Base-by-base conservation (phyloP, 2,888 invertebrate species). In the Eupsilia transversa region DNA sequence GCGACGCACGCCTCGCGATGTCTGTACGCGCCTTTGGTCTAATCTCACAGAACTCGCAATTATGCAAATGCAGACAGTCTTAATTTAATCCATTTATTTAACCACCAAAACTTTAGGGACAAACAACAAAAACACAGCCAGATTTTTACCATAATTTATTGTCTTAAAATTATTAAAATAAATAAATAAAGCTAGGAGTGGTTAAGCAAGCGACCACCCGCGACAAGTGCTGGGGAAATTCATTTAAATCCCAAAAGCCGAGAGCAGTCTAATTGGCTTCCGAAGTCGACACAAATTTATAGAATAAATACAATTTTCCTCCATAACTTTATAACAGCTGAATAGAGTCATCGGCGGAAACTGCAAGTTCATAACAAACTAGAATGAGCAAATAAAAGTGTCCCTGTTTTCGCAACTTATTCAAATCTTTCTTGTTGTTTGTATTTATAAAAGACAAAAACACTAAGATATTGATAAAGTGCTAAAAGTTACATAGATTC, bases 101-200 rank as follows among this genome's bases (percentile, higher is more conserved):
- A 64, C n/a, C 54, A 65, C 20, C 52, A 52, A 52, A 72, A 56
- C 35, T 63, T 63, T 56, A n/a, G 56, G 56, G 61, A 59, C 60
- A 72, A 73, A 72, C 68, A 61, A 80, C 70, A 80, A 74, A 85
- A 81, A 82, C 74, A 23, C 41, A 41, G 10, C 9, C 30, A 75
- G 49, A 73, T 82, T 76, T 79, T 80, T 82, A 74, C 30, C 70
- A 85, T 85, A 79, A 84, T 90, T 90, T 90, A 89, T 85, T 89
- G 68, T 80, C 88, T 88, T 90, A 90, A 83, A 74, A 82, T 87
- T 87, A 86, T 76, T 85, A 85, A 85, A 91, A 90, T 91, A 90
- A 91, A 89, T 91, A 87, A 90, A 88, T 87, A 86, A 88, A 86
- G 66, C 85, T 87, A 86, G 74, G 79, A 77, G 74, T 82, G 74